Evolutionary conservation across 92 coral and sea anemone species (phyloP).

Genomic region (Bergia sp.): DNA sequence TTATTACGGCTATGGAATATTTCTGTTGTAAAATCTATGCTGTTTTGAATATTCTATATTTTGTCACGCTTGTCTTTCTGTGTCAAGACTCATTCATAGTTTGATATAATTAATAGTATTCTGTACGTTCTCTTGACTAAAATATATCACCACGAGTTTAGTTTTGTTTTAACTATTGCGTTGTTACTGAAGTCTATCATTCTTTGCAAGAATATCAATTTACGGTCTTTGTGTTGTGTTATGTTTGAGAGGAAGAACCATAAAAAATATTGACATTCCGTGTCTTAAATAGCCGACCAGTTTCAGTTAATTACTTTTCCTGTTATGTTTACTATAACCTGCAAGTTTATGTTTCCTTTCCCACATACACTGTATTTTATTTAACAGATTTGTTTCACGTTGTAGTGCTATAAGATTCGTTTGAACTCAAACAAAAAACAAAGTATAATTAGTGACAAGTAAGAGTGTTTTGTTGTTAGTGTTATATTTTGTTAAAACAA

Average conservation of each 20-base stretch:
- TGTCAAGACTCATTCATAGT: background rate
- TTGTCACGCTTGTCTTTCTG: background rate
- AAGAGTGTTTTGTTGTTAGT: background rate
- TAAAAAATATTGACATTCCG: background rate
- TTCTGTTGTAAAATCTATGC: background rate
- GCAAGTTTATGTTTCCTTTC: background rate
- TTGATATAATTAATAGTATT: no score
- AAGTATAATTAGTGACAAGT: background rate
- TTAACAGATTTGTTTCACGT: background rate
- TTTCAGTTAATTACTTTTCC: background rate
- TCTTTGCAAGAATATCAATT: background rate
- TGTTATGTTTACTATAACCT: background rate
- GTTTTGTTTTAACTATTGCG: background rate
- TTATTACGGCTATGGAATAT: no score
- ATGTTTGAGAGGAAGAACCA: background rate
- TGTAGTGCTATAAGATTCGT: background rate
- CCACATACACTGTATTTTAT: background rate
- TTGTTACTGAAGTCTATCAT: background rate
- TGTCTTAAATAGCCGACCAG: background rate
- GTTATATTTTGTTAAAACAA: background rate
- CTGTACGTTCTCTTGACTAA: no score
- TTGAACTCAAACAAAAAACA: background rate
- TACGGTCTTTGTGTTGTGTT: background rate
- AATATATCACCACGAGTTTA: no score
- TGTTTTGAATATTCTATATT: no score